phyloP scores from a whole-genome alignment of 2,113 vertebrate species.

The Eidolon helvum region DNA sequence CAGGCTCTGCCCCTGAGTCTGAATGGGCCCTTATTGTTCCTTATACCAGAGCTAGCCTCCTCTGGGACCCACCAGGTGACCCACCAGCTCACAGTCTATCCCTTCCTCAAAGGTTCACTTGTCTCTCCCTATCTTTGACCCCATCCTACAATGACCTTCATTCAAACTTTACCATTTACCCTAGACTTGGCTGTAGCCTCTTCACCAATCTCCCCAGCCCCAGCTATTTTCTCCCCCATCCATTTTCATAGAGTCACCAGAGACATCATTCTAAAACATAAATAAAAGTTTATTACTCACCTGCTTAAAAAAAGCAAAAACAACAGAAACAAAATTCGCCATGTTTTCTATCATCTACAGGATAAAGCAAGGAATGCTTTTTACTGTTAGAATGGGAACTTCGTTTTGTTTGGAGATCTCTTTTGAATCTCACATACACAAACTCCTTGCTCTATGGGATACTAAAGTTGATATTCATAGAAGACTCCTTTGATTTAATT shows the following conservation, averaged over 20 bases:
- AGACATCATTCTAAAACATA: neutral
- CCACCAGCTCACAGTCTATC: neutral
- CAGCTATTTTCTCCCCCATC: neutral
- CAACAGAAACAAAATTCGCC: neutral
- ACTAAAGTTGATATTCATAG: neutral
- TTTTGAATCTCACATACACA: neutral
- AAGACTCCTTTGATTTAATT: neutral
- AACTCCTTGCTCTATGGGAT: neutral
- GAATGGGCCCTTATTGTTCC: no score
- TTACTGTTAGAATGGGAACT: neutral
- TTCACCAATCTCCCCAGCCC: neutral
- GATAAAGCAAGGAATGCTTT: neutral
- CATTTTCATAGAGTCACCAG: neutral
- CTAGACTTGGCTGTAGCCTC: neutral
- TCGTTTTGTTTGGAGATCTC: neutral
- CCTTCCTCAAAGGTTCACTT: neutral
- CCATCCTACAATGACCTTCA: neutral
- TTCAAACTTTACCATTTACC: neutral
- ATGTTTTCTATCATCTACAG: neutral
- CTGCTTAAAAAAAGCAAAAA: neutral
- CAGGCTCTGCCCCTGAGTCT: neutral
- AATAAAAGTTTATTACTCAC: neutral
- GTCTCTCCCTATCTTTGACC: neutral
- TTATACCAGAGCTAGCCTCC: neutral
- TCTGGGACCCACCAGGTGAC: neutral